Evolutionary conservation across 2,113 vertebrate species (phyloP).

Genomic region (Corynorhinus townsendii): DNA sequence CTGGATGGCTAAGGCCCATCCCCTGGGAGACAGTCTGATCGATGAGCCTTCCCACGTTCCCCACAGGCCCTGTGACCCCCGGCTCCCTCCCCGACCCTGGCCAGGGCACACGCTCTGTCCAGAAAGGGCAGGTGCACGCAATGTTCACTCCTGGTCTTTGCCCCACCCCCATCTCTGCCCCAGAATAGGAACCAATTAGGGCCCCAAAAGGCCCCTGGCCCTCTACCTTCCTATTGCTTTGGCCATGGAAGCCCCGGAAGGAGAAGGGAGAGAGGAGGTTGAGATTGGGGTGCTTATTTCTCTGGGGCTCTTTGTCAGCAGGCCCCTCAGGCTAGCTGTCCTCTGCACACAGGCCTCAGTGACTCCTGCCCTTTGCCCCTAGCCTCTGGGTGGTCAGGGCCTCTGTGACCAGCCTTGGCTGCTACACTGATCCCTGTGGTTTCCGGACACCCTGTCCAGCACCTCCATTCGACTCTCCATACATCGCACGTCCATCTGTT

Average conservation of each 20-base stretch:
- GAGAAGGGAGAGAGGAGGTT: neutral
- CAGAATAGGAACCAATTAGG: neutral
- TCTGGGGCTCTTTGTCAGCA: neutral
- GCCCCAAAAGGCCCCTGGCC: neutral
- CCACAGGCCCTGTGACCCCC: neutral
- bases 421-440: neutral
- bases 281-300: neutral
- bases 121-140: no score
- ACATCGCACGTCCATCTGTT: rapidly evolving
- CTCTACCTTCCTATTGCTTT: neutral
- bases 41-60: neutral
- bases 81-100: neutral
- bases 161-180: neutral
- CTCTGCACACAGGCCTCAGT: rapidly evolving
- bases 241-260: neutral
- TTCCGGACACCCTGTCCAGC: no score
- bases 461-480: no score
- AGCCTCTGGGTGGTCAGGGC: neutral
- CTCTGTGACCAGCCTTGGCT: neutral
- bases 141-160: no score
- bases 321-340: neutral
- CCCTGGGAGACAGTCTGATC: neutral
- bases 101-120: rapidly evolving
- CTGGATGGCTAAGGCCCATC: neutral
- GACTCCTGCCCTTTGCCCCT: neutral